Percentiles rank a stretch among this genome's conserved stretches.
Evolutionary conservation across 2,888 invertebrate species (phyloP).

Genomic region (Oxytorus armatus): DNA sequence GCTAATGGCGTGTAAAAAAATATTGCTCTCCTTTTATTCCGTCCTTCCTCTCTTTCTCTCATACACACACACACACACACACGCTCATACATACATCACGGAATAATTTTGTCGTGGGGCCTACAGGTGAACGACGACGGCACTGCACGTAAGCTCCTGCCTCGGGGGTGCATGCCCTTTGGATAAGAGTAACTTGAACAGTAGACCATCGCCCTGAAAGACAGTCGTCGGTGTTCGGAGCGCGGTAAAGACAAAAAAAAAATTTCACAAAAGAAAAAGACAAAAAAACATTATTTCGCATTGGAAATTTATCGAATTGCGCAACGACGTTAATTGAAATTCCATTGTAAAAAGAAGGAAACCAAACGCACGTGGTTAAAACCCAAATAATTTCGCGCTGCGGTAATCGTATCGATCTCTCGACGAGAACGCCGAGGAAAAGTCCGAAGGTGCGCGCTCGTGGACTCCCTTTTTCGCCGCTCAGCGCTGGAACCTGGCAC

Average conservation of each 20-base stretch:
- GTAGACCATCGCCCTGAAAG: slow-evolving; percentile 74
- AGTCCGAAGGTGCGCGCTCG: slow-evolving; percentile 51
- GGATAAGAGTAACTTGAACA: slow-evolving; percentile 77
- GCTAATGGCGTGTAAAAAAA: too few species aligned
- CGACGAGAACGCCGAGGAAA: slow-evolving; percentile 52
- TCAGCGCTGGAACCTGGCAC: slow-evolving; percentile 67
- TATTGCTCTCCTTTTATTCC: too few species aligned
- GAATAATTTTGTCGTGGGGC: slow-evolving; percentile 51
- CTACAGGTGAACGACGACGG: slow-evolving; percentile 69
- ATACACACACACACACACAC: background rate
- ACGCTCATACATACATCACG: background rate
- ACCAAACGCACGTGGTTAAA: slow-evolving; percentile 29
- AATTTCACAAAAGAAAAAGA: background rate
- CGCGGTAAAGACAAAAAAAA: slow-evolving; percentile 20
- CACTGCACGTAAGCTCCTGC: slow-evolving; percentile 78
- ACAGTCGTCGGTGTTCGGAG: slow-evolving; percentile 67
- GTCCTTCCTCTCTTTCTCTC: too few species aligned
- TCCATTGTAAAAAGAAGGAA: background rate
- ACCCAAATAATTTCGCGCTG: slow-evolving; percentile 49
- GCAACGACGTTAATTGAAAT: too few species aligned
- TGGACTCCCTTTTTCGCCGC: slow-evolving; percentile 59
- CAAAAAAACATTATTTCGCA: background rate
- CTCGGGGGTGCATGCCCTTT: slow-evolving; percentile 81
- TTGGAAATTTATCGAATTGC: too few species aligned
- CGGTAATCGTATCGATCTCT: slow-evolving; percentile 66